Evolutionary conservation across 2,888 invertebrate genomes (phyloP).

Genomic region (Callimorpha dominula): DNA sequence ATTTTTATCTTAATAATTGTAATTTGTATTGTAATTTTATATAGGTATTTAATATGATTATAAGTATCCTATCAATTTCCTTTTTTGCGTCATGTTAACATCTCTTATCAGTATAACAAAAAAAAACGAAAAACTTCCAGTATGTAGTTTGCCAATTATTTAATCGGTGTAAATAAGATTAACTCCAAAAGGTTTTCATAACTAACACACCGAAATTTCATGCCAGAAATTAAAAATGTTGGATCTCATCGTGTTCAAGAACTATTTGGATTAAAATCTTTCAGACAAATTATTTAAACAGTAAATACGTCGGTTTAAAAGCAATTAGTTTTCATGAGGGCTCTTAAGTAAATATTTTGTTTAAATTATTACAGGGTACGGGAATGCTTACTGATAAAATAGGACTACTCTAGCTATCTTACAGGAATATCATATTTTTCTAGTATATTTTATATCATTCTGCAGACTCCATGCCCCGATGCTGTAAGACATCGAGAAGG

Average conservation of each 20-base stretch:
- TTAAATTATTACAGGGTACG: not conserved
- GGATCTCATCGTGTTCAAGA: conserved; percentile 34
- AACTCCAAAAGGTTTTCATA: not conserved
- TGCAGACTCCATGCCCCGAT: too few relatives aligned
- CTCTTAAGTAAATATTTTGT: conserved; percentile 1
- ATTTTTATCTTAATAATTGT: too few relatives aligned
- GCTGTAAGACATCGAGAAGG: too few relatives aligned
- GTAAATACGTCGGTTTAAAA: conserved; percentile 8
- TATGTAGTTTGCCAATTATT: not conserved
- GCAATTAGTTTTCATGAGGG: conserved; percentile 3
- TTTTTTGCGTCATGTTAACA: not conserved
- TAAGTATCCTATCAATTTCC: not conserved
- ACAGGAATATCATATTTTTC: not conserved
- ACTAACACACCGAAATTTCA: conserved; percentile 1
- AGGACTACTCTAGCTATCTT: not conserved
- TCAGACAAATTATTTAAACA: conserved; percentile 30
- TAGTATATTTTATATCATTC: too few relatives aligned
- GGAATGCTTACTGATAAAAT: not conserved
- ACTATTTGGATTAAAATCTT: conserved; percentile 31
- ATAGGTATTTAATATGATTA: too few relatives aligned
- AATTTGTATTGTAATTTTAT: too few relatives aligned
- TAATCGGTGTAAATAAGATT: conserved; percentile 1
- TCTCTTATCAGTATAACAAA: not conserved
- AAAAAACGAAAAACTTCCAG: not conserved
- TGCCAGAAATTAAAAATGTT: conserved; percentile 27